Evolutionary conservation across 2,797 vertebrate species (phyloP).

Genomic region (Nannoperca obscura): DNA sequence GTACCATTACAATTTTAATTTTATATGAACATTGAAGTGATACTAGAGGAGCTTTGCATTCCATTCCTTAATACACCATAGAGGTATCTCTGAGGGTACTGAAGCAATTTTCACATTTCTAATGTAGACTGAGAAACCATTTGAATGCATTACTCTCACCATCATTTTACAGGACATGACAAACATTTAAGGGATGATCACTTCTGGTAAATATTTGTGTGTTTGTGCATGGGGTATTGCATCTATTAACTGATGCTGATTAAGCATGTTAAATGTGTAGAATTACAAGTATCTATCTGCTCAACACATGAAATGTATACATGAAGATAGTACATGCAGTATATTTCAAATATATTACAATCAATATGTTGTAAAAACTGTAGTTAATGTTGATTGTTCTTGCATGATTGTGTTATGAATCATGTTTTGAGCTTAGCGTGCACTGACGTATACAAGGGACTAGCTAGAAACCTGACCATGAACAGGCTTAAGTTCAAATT

Average conservation of each 20-base stretch:
- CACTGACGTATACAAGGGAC: background rate
- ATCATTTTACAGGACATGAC: slow-evolving; percentile 13
- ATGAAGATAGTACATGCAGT: background rate
- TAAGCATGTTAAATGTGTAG: slow-evolving; percentile 4
- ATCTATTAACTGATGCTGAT: slow-evolving; percentile 2
- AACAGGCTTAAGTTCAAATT: background rate
- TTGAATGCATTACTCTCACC: slow-evolving; percentile 22
- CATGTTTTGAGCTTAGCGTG: background rate
- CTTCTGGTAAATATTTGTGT: background rate
- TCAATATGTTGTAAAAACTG: background rate
- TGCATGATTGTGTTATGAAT: slow-evolving; percentile 3
- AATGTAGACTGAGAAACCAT: slow-evolving; percentile 30
- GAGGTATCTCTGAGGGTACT: slow-evolving; percentile 22
- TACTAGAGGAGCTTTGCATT: slow-evolving; percentile 31
- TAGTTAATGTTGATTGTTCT: background rate
- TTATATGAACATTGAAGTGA: slow-evolving; percentile 42
- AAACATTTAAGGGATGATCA: slow-evolving; percentile 19
- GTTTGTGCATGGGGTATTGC: background rate
- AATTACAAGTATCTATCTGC: background rate
- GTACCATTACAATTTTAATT: slow-evolving; percentile 47
- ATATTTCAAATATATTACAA: background rate
- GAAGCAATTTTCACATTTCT: slow-evolving; percentile 43
- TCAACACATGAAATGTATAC: background rate
- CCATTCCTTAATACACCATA: slow-evolving; percentile 31
- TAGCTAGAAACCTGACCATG: background rate